Evolutionary conservation across 2,888 invertebrate species (phyloP), one percentile per base, ranked within the genome.

Genomic region (Leucozona laternaria): DNA sequence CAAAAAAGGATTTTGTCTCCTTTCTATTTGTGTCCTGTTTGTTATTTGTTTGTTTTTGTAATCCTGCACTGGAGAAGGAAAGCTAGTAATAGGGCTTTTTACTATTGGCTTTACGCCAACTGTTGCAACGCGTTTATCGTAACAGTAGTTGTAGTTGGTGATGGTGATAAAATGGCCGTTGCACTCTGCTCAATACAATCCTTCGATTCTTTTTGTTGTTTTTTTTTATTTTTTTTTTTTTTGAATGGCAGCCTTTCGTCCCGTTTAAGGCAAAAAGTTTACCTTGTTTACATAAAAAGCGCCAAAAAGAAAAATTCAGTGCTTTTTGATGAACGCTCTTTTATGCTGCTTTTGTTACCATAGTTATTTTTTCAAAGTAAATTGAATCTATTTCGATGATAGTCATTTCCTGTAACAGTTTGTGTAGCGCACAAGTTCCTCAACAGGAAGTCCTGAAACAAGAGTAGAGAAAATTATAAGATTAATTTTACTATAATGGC

Each of bases 31-130:
- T 48, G 64, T 64, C 64, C 28, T 72, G 15, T 60, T 78, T 66
- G 25, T 76, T 68, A 55, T 50, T 45, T 68, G 55, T 85, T 78
- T 80, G 58, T 80, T 73, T 73, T 81, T 78, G 78, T 70, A 70
- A 53, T 73, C 43, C 43, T 58, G 31, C 58, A 34, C 53, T 57
- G 48, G 57, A 81, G 64, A 37, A 80, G 80, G 20, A 76, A 73
- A 58, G 45, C 62, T 66, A 79, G 75, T 81, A 86, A 75, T 66
- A 50, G 28, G 64, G 81, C 64, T 75, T 77, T 81, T 70, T 82
- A 81, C 81, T 86, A 86, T 86, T 86, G 86, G 86, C 86, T 71
- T 73, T 22, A 71, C 86, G 81, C 86, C 86, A 86, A 86, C 86
- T 86, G 86, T 86, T 86, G 86, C 86, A 86, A 86, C 34, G 73